These are phyloP conservation scores for Pycnonotus jocosus DNA, from an alignment of 2,113 vertebrate species.

Conservation along the genomic window DNA sequence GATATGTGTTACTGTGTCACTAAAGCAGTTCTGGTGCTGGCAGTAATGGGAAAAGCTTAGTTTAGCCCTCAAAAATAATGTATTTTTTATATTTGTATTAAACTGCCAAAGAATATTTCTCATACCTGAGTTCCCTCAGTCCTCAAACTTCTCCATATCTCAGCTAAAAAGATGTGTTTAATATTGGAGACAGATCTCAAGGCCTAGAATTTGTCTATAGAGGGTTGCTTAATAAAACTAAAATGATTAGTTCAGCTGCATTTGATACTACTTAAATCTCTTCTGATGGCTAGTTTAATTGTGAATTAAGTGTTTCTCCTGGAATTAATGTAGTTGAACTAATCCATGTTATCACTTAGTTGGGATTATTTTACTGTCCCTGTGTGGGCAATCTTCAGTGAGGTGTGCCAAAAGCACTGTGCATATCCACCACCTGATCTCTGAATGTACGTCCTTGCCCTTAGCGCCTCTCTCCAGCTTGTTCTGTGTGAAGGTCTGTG, in stretches of 20 bases:
- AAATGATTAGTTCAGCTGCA: constrained; percentile 49
- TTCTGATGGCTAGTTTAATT: constrained; percentile 2
- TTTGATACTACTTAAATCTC: constrained; percentile 15
- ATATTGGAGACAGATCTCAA: background rate
- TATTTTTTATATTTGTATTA: constrained; percentile 33
- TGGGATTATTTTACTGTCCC: constrained; percentile 36
- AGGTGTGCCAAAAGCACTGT: constrained; percentile 76
- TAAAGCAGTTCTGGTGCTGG: constrained; percentile 18
- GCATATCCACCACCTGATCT: constrained; percentile 44
- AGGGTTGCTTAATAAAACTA: constrained; percentile 3
- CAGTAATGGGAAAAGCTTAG: background rate
- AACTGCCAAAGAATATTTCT: constrained; percentile 53
- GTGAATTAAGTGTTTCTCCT: constrained; percentile 2
- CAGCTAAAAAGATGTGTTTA: background rate
- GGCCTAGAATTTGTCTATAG: background rate
- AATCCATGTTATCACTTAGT: background rate
- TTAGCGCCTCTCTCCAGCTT: background rate
- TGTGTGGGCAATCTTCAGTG: background rate
- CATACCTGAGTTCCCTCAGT: constrained; percentile 10
- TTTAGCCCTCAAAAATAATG: background rate
- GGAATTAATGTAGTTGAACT: constrained; percentile 35
- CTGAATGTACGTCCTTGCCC: constrained; percentile 64
- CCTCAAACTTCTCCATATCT: constrained; percentile 21
- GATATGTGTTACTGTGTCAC: background rate
- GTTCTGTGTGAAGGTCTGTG: constrained; percentile 39